Evolutionary conservation across 2,797 vertebrate species (phyloP).

Genomic region (Labroides dimidiatus): DNA sequence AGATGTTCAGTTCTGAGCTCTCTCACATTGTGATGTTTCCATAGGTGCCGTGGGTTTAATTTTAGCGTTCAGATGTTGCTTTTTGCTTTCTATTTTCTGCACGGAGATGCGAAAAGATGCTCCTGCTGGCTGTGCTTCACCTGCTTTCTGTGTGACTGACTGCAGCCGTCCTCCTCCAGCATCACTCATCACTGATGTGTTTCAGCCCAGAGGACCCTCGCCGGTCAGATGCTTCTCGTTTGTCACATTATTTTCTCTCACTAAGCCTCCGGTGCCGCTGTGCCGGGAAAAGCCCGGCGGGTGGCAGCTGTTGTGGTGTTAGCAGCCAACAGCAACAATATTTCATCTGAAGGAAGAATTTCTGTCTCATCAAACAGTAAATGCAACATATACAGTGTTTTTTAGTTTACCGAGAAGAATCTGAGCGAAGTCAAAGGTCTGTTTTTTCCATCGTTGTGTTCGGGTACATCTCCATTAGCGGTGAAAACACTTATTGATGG

Average conservation of each 20-base stretch:
- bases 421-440: conserved; percentile 1
- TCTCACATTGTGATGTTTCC: neutral
- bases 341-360: conserved; percentile 30
- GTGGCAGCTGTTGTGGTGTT: conserved; percentile 35
- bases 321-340: conserved; percentile 20
- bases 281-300: conserved; percentile 23
- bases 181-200: conserved; percentile 20
- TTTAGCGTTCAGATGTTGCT: neutral
- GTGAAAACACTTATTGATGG: neutral
- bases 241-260: conserved; percentile 35
- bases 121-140: neutral
- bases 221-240: conserved; percentile 42
- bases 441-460: neutral
- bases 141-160: conserved; percentile 27
- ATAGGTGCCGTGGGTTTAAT: neutral
- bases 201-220: conserved; percentile 27
- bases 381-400: neutral
- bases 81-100: neutral
- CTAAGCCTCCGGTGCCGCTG: conserved; percentile 29
- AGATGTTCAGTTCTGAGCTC: too few relatives aligned
- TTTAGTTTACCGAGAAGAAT: neutral
- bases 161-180: conserved; percentile 16
- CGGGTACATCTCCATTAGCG: neutral
- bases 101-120: neutral
- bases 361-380: conserved; percentile 5